Evolutionary conservation across 2,888 invertebrate genomes (phyloP), one percentile per base, ranked within the genome.

Genomic region (Diplazon laetatorius): DNA sequence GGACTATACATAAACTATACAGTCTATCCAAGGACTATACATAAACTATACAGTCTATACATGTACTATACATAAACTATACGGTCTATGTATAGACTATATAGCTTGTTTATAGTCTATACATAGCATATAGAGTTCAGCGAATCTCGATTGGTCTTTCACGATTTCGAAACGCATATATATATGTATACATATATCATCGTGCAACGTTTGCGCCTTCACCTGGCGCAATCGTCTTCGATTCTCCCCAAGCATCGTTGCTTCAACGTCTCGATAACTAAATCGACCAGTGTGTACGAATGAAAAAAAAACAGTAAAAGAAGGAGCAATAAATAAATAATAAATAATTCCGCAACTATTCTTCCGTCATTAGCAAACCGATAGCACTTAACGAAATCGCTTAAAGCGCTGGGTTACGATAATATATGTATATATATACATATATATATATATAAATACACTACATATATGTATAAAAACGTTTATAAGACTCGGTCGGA

Each of bases 191-290:
- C n/a, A n/a, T n/a, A n/a, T n/a, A n/a, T n/a, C n/a, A n/a, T 57
- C 55, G 37, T 18, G 1, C n/a, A 8, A 30, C 30, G 14, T 30
- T 55, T 30, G 30, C 30, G 16, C 30, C 14, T 16, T 14, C 18
- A 18, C 37, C 57, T 57, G 57, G 37, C 37, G 57, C 18, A 57
- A 57, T 57, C 16, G 37, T 18, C 14, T 16, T 37, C 16, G 25
- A 25, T 22, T 50, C n/a, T 25, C 10, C 9, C 14, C 12, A 18
- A 37, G 35, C 18, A 22, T 22, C 5, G 10, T 12, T 10, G 16
- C 10, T 12, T 20, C 50, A 5, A n/a, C 50, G 10, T 50, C 50
- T 1, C 22, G n/a, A 1, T n/a, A 30, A n/a, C 6, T 52, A 8
- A 2, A 18, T 46, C 14, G 1, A 6, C 52, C n/a, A 52, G 14